Conservation (phyloP, 2,797 vertebrate species). For the Acridotheres tristis region DNA sequence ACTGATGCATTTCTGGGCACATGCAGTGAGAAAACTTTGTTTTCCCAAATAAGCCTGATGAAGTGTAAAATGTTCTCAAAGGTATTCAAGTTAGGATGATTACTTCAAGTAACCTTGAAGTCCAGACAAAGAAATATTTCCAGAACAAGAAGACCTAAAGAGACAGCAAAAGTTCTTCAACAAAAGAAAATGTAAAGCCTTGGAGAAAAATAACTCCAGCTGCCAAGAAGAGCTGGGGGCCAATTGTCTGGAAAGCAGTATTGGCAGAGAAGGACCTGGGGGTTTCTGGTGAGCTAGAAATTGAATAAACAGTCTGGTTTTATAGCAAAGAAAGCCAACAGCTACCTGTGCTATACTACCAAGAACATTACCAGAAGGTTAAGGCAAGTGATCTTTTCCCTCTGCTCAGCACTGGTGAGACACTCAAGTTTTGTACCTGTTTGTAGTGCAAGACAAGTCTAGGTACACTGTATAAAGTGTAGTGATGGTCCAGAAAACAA, state of each 20-base stretch:
- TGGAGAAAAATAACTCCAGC: not conserved
- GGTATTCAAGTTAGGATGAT: not conserved
- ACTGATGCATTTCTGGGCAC: not conserved
- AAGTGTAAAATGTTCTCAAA: not conserved
- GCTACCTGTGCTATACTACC: not conserved
- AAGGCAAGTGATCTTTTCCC: not conserved
- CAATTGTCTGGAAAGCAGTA: not conserved
- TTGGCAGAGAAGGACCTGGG: not conserved
- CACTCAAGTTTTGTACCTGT: not conserved
- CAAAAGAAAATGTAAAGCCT: not conserved
- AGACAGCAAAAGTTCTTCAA: not conserved
- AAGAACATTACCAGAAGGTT: not conserved
- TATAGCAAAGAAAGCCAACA: not conserved
- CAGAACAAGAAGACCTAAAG: not conserved
- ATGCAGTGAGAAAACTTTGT: rapidly evolving
- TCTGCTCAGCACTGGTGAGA: not conserved
- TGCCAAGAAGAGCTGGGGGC: not conserved
- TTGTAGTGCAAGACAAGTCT: not conserved
- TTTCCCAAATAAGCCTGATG: not conserved
- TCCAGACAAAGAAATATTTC: not conserved
- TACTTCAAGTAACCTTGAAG: not conserved
- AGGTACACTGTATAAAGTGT: no score
- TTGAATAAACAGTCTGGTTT: not conserved
- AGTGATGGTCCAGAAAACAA: not conserved
- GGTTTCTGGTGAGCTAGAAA: not conserved